These are phyloP conservation scores for Diploptera punctata DNA, from an alignment of 2,888 invertebrate species.

Conservation along the genomic window DNA sequence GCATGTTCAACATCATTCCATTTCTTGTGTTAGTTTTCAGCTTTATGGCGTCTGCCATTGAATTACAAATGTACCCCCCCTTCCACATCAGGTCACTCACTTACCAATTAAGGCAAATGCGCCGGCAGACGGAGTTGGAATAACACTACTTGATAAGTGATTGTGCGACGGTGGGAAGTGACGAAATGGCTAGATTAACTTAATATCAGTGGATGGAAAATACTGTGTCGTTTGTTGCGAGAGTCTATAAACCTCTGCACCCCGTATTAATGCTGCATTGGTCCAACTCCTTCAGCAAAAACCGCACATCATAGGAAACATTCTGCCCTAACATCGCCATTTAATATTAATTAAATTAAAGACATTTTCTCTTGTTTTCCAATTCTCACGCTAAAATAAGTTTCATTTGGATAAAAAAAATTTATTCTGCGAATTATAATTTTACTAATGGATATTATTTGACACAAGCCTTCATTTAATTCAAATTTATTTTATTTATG, in stretches of 20 bases:
- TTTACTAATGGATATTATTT: too few species aligned
- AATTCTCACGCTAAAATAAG: too few species aligned
- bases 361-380: too few species aligned
- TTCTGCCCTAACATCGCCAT: too few species aligned
- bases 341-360: too few species aligned
- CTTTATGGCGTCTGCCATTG: constrained; percentile 26
- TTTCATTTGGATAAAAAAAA: too few species aligned
- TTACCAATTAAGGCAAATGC: constrained; percentile 28
- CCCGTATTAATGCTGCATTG: constrained; percentile 1
- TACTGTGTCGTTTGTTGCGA: background rate
- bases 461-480: too few species aligned
- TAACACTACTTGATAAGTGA: constrained; percentile 24
- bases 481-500: too few species aligned
- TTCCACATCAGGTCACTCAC: constrained; percentile 4
- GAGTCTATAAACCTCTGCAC: background rate
- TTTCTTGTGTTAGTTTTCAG: constrained; percentile 24
- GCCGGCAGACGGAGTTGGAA: background rate
- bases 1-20: background rate
- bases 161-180: background rate
- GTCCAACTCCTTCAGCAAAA: too few species aligned
- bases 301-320: too few species aligned
- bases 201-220: constrained; percentile 20
- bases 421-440: too few species aligned
- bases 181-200: background rate
- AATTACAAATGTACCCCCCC: constrained; percentile 10